Base-by-base conservation (phyloP, 2,888 invertebrate genomes). In the Drosophila buzzatii region DNA sequence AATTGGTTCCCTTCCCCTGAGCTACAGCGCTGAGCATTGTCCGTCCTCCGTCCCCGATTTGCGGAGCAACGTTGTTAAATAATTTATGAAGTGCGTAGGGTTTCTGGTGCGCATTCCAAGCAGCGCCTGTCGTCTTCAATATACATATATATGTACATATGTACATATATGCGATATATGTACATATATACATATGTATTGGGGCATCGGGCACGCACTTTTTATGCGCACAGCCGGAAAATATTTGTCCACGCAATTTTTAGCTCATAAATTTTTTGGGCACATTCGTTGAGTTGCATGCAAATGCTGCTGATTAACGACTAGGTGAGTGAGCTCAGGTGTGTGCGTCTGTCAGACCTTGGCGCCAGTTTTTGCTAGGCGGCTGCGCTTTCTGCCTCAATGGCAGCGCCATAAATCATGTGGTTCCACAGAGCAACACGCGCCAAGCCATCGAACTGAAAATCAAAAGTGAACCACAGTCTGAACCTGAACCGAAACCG, bases 81-180 rank as follows among this genome's bases (percentile, higher is more conserved):
- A 82, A 86, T 86, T 86, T 89, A 86, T 86, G 85, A 89, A 73
- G 85, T 89, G 85, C 89, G 89, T 87, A 85, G 76, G 73, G 76
- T 81, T 60, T 81, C 72, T 81, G 90, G 70, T 78, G 76, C 83
- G 80, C 87, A 84, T 87, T 78, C 76, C 76, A 82, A 88, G 76
- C 74, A 85, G 76, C 45, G 51, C 47, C 33, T 20, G 62, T 45
- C 45, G 23, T 39, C 55, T 37, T 57, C 35, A n/a, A 59, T 58
- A 52, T 58, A 47, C 41, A 45, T 16, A 18, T 1, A n/a, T 41
- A 14, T n/a, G 7, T 27, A 27, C 27, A 9, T 5, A 16, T 16
- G 5, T 47, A 16, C 16, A 45, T 27, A 45, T 20, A 62, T 65
- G 3, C 27, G 3, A 37, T 37, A 52, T 60, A 57, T 39, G 20